Percentiles rank a stretch among this genome's conserved stretches.
Evolutionary conservation across 2,888 invertebrate genomes (phyloP).

Genomic region (Norana najaformis): DNA sequence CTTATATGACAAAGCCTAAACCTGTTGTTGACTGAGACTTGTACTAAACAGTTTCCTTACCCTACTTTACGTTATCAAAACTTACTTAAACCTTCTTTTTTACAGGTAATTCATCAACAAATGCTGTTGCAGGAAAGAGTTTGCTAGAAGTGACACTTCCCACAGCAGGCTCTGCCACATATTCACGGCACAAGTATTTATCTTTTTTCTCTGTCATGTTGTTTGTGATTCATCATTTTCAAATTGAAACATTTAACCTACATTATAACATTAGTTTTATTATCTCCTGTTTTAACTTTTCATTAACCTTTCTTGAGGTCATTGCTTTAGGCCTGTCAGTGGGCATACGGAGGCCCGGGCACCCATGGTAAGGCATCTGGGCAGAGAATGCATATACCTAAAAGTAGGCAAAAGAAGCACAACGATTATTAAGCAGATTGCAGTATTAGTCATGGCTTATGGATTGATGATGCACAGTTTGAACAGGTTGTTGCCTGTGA

Average conservation of each 20-base stretch:
- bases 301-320: background rate
- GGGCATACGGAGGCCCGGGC: no score
- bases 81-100: background rate
- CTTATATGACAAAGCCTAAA: no score
- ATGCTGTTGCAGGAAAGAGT: background rate
- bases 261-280: background rate
- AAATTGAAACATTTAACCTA: background rate
- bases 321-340: no score
- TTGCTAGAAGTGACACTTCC: background rate
- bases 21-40: no score
- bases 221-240: background rate
- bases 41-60: background rate
- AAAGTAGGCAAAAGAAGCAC: no score
- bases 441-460: no score
- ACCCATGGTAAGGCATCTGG: no score
- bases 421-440: no score
- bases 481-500: no score
- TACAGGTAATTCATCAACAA: constrained; percentile 13
- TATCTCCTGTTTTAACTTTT: background rate
- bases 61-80: background rate
- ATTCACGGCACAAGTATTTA: constrained; percentile 1
- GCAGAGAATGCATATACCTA: no score
- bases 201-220: background rate
- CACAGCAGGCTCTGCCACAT: background rate
- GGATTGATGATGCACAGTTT: no score